Conservation (phyloP, 2,888 invertebrate genomes). For the Hyalella azteca region DNA sequence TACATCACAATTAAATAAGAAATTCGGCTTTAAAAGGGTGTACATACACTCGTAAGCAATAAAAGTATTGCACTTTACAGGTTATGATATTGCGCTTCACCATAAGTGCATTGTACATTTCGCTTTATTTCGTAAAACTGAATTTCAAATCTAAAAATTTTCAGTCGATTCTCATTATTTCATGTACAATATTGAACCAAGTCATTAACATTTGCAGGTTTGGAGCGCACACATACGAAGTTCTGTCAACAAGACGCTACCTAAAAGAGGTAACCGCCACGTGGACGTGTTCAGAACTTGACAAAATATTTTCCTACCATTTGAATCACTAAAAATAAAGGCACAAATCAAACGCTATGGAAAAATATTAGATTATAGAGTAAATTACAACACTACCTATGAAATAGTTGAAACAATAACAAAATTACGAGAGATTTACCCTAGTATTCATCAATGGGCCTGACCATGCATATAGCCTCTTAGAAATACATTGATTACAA, state of each 20-base stretch:
- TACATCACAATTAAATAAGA: constrained; percentile 28
- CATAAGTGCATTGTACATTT: no score
- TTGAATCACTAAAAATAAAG: constrained; percentile 16
- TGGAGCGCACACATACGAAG: no score
- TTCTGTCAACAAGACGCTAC: no score
- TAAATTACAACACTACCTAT: constrained; percentile 27
- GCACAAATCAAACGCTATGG: constrained; percentile 36
- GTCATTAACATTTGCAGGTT: no score
- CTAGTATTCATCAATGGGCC: constrained; percentile 18
- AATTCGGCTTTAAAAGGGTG: constrained; percentile 17
- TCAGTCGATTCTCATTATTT: no score
- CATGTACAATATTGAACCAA: no score
- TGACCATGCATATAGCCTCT: constrained; percentile 13
- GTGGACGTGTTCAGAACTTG: no score
- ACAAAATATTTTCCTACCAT: background rate
- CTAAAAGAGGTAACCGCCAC: no score
- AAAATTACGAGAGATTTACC: constrained; percentile 1
- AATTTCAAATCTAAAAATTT: no score
- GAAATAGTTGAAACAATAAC: background rate
- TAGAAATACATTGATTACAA: constrained; percentile 20
- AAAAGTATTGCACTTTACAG: constrained; percentile 29
- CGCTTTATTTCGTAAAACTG: no score
- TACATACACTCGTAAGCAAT: constrained; percentile 27
- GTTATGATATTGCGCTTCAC: constrained; percentile 33
- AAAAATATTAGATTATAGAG: constrained; percentile 18